phyloP scores from a whole-genome alignment of 2,888 invertebrate genomes.

The Venustoraphidia nigricollis region DNA sequence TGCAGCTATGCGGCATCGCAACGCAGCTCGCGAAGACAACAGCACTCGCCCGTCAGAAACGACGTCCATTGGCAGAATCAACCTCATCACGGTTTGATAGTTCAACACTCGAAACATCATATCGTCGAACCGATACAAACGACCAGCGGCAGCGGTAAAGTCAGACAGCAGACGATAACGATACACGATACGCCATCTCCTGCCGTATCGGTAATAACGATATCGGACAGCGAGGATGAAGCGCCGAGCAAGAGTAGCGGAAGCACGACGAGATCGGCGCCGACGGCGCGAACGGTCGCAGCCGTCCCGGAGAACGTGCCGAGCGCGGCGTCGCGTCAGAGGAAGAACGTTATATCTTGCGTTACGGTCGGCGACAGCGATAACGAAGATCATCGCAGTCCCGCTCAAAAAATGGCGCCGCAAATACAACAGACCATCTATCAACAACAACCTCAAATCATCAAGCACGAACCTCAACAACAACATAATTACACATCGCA shows the following conservation, averaged over 20 bases:
- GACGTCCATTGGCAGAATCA: conserved; percentile 11
- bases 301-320: conserved; percentile 12
- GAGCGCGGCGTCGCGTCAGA: conserved; percentile 24
- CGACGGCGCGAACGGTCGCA: conserved; percentile 7
- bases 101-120: background rate
- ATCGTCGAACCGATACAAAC: conserved; percentile 12
- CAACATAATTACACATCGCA: conserved; percentile 37
- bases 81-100: conserved; percentile 3
- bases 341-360: conserved; percentile 64
- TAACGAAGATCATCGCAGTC: conserved; percentile 44
- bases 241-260: conserved; percentile 33
- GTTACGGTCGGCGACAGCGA: conserved; percentile 65
- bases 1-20: conserved; percentile 8
- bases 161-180: conserved; percentile 74
- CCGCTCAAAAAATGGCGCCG: conserved; percentile 26
- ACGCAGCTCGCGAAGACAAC: conserved; percentile 15
- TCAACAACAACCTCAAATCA: conserved; percentile 29
- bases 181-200: conserved; percentile 93
- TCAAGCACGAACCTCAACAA: conserved; percentile 19
- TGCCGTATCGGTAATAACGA: conserved; percentile 87
- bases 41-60: conserved; percentile 21
- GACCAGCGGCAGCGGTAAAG: conserved; percentile 26
- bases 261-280: conserved; percentile 16
- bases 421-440: conserved; percentile 23
- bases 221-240: conserved; percentile 91